Conservation (phyloP, 2,113 vertebrate species). For the Hymenochirus boettgeri region DNA sequence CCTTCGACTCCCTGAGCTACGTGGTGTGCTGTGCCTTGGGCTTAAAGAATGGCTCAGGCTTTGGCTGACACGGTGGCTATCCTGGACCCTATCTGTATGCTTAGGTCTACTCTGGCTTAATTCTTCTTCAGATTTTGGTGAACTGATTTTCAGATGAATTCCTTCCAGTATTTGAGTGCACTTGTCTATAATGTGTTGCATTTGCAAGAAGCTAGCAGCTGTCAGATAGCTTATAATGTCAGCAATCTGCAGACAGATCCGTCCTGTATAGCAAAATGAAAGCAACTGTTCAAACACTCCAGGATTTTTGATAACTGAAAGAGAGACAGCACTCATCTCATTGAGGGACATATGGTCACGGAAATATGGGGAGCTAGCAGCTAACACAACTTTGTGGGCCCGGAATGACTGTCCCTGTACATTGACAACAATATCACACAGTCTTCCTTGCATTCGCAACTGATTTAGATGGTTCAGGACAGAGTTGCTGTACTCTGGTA, state of each 20-base stretch:
- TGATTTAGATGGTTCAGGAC: constrained; percentile 95
- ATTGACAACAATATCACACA: constrained; percentile 95
- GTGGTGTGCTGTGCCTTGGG: constrained; percentile 62
- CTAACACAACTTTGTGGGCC: constrained; percentile 95
- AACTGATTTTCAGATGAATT: constrained; percentile 93
- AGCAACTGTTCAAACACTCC: constrained; percentile 94
- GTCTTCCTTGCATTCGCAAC: constrained; percentile 91
- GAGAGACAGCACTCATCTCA: constrained; percentile 95
- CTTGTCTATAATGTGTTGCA: constrained; percentile 98
- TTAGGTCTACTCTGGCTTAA: constrained; percentile 66
- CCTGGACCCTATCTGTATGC: constrained; percentile 63
- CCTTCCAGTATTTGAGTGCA: constrained; percentile 96
- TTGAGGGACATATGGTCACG: constrained; percentile 97
- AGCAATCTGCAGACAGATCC: constrained; percentile 88
- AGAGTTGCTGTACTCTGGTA: constrained; percentile 97
- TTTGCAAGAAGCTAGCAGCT: constrained; percentile 95
- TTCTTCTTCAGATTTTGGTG: constrained; percentile 81
- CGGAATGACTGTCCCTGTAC: constrained; percentile 94
- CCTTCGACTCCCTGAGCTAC: constrained; percentile 61
- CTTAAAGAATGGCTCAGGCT: constrained; percentile 65
- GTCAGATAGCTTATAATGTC: constrained; percentile 98
- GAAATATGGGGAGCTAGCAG: constrained; percentile 98
- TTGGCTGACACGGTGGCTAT: constrained; percentile 64
- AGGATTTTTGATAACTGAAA: constrained; percentile 93
- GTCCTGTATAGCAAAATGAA: constrained; percentile 93